Base-by-base conservation (phyloP, 2,888 invertebrate species). In the Drosophila basisetae region DNA sequence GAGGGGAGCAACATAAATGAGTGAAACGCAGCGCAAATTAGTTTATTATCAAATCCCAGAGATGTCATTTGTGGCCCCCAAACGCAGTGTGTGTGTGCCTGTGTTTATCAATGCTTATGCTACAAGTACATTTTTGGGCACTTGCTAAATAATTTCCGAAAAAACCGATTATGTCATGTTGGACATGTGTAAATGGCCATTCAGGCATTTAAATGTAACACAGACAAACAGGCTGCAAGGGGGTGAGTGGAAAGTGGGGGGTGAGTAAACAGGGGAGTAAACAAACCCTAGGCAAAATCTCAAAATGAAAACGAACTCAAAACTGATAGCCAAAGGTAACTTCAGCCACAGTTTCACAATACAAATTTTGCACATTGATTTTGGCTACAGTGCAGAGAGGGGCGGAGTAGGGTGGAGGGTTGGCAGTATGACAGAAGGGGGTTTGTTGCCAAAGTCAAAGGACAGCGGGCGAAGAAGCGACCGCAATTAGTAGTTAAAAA, bases 11-110 rank as follows among this genome's bases (percentile, higher is more conserved):
- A 33, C 33, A 30, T 43, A 66, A 52, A 43, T 30, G 54, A 62
- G 65, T 56, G 64, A 50, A 72, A 69, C 71, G 61, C 72, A 54
- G 55, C 60, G 49, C 73, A 83, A 82, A 84, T 84, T 82, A 79
- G 79, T 82, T 90, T 89, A 90, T 89, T 89, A 85, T 89, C 77
- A 90, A 87, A 82, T 90, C 90, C 89, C 86, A 68, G 78, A 85
- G 90, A 85, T 89, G 89, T 88, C 83, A 87, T 87, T 90, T 76
- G 25, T 31, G 61, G 71, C 31, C 84, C 84, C 82, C 43, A 52
- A 77, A 73, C 77, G 71, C 47, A 41, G 37, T 59, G 39, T 60
- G 64, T 68, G 53, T 62, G 50, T 43, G 68, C 50, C 55, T 25
- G 35, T 37, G 62, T 82, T 82, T 82, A 72, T 76, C 82, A 74